These are phyloP conservation scores for Drosophila busckii DNA, from an alignment of 1,140 invertebrate genomes.

Conservation along the genomic window DNA sequence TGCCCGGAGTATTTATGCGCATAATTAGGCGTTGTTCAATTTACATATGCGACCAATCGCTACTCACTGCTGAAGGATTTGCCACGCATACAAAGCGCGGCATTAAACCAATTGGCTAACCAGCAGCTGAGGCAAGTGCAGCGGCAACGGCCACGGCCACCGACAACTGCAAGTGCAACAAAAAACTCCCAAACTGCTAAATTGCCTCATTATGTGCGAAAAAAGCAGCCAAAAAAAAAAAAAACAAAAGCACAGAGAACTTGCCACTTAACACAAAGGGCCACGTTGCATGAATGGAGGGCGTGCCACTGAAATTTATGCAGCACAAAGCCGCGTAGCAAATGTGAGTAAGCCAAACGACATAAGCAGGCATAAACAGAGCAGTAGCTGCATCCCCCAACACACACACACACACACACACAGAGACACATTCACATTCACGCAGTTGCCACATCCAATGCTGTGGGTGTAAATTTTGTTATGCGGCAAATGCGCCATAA, in stretches of 20 bases:
- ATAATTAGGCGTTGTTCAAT: slow-evolving; percentile 56
- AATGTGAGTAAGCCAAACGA: slow-evolving; percentile 74
- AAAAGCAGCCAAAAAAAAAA: slow-evolving; percentile 45
- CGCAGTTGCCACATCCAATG: slow-evolving; percentile 7
- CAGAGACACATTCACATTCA: background rate
- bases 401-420: background rate
- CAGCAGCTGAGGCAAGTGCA: background rate
- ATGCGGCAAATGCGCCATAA: slow-evolving; percentile 68
- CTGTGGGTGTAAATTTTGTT: slow-evolving; percentile 72
- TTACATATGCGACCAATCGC: slow-evolving; percentile 59
- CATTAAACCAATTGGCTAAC: slow-evolving; percentile 31
- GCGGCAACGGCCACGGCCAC: background rate
- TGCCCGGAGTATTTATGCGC: slow-evolving; percentile 60
- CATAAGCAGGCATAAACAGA: slow-evolving; percentile 71
- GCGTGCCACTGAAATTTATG: slow-evolving; percentile 58
- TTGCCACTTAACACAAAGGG: slow-evolving; percentile 67
- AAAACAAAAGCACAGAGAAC: too few species aligned
- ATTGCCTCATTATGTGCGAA: slow-evolving; percentile 68
- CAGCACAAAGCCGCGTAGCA: slow-evolving; percentile 67
- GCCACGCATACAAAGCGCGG: slow-evolving; percentile 49
- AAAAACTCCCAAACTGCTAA: slow-evolving; percentile 50
- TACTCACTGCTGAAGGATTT: slow-evolving; percentile 38
- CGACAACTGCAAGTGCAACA: slow-evolving; percentile 12
- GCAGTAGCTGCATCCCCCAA: slow-evolving; percentile 7
- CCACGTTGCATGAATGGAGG: slow-evolving; percentile 24